Conservation (phyloP, 2,797 vertebrate species). For the Anabas testudineus region DNA sequence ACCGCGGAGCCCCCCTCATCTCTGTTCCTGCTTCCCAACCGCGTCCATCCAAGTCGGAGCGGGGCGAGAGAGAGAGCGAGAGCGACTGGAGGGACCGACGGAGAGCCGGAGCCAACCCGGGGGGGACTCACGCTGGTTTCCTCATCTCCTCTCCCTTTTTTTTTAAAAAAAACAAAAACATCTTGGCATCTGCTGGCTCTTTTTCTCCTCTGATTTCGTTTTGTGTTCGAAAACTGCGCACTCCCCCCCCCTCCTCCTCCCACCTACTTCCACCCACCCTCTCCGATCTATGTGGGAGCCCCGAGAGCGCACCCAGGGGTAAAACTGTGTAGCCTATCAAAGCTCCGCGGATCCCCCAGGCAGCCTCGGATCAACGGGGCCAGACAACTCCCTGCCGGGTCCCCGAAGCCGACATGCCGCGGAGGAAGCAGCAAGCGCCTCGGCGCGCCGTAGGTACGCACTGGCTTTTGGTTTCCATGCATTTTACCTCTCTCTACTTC, state of each 20-base stretch:
- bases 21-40: conserved; percentile 79
- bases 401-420: conserved; percentile 89
- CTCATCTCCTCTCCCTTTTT: too few relatives aligned
- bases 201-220: conserved; percentile 51
- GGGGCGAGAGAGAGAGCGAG: conserved; percentile 52
- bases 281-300: conserved; percentile 82
- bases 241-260: conserved; percentile 10
- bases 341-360: conserved; percentile 77
- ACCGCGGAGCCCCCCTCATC: conserved; percentile 48
- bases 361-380: conserved; percentile 87
- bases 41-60: conserved; percentile 77
- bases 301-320: conserved; percentile 81
- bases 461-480: conserved; percentile 26
- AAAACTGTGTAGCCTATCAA: conserved; percentile 83
- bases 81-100: conserved; percentile 59
- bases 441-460: conserved; percentile 93
- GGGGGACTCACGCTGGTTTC: conserved; percentile 42
- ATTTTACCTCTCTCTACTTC: conserved; percentile 20
- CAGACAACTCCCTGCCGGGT: conserved; percentile 79
- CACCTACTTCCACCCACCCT: conserved; percentile 34
- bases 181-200: conserved; percentile 48
- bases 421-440: conserved; percentile 98
- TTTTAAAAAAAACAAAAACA: too few relatives aligned
- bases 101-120: conserved; percentile 37
- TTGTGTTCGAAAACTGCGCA: conserved; percentile 73